Percentiles rank a stretch among this genome's conserved stretches.
Evolutionary conservation across 2,888 invertebrate species (phyloP).

Genomic region (Rotaria socialis): DNA sequence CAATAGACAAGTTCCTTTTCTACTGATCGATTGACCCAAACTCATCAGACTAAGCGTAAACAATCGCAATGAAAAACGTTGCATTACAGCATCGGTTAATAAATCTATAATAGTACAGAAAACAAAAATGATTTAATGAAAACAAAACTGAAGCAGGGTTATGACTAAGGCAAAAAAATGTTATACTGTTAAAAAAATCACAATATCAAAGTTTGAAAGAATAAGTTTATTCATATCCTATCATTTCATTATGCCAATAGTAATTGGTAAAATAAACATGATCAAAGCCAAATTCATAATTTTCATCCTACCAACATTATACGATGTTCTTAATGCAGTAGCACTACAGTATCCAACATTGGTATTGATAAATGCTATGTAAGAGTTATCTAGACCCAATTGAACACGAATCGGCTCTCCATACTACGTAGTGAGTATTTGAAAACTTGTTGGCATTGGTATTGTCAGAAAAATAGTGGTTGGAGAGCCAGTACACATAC

Average conservation of each 20-base stretch:
- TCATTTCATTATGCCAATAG: background rate
- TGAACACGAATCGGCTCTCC: background rate
- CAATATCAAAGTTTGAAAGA: too few relatives aligned
- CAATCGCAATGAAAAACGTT: too few relatives aligned
- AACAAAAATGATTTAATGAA: too few relatives aligned
- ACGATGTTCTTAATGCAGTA: background rate
- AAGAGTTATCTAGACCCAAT: background rate
- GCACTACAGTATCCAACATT: background rate
- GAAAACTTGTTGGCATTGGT: background rate
- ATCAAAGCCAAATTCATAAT: background rate
- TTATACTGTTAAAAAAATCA: too few relatives aligned
- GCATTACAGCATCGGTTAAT: too few relatives aligned
- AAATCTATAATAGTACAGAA: too few relatives aligned
- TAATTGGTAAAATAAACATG: background rate
- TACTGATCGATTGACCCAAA: too few relatives aligned
- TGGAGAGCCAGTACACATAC: background rate
- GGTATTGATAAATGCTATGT: background rate
- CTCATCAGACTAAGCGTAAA: too few relatives aligned
- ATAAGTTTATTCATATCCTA: too few relatives aligned
- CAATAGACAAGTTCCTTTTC: too few relatives aligned
- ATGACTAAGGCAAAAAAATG: too few relatives aligned
- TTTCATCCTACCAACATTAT: background rate
- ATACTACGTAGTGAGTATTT: background rate
- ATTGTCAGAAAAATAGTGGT: background rate
- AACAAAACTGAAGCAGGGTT: too few relatives aligned